A percentile compares a stretch with the other conserved stretches of the same genome.
Conservation (phyloP, 2,888 invertebrate genomes). For the Atethmia centrago region DNA sequence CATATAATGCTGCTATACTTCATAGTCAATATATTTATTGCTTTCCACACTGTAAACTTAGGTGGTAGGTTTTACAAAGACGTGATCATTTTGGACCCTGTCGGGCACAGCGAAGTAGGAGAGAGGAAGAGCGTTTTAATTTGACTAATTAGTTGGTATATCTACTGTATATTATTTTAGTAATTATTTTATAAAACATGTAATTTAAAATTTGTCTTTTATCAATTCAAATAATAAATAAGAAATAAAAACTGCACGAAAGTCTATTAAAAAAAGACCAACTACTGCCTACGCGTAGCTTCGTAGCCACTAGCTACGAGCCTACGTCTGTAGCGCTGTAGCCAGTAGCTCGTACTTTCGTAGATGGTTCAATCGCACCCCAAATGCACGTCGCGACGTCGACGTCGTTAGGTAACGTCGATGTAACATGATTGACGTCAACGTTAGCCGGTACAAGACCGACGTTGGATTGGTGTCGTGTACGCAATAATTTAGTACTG, state of each 20-base stretch:
- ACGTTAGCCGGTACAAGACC: constrained; percentile 49
- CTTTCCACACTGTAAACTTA: neutral
- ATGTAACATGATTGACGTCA: constrained; percentile 53
- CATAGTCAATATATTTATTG: neutral
- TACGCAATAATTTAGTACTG: constrained; percentile 41
- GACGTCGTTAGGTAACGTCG: constrained; percentile 50
- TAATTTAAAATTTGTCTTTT: neutral
- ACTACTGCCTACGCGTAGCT: constrained; percentile 24
- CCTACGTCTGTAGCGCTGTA: constrained; percentile 57
- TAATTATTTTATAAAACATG: no score
- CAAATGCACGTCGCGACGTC: constrained; percentile 41
- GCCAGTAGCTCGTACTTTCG: constrained; percentile 56
- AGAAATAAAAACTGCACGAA: neutral
- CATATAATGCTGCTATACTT: neutral
- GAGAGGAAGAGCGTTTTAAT: no score
- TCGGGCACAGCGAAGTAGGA: neutral
- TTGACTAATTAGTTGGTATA: neutral
- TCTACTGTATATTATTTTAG: neutral
- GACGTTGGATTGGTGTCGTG: constrained; percentile 48
- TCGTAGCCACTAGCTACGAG: constrained; percentile 65
- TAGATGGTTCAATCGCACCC: constrained; percentile 59
- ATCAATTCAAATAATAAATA: no score
- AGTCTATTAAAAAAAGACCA: neutral
- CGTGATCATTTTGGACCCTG: neutral
- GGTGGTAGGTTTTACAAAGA: neutral